Conservation (phyloP, 2,113 vertebrate genomes). For the Alosa alosa region DNA sequence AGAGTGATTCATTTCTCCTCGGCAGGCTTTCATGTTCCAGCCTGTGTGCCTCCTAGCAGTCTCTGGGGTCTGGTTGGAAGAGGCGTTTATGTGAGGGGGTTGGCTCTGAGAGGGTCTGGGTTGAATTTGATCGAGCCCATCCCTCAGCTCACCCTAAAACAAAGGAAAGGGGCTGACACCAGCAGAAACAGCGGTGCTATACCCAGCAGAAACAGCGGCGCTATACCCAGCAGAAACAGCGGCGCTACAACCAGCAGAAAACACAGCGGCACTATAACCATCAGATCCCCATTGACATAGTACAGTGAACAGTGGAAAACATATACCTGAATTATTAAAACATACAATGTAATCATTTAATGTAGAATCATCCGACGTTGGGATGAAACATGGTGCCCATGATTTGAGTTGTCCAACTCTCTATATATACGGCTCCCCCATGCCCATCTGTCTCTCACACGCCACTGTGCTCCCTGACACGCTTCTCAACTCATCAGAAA, state of each 20-base stretch:
- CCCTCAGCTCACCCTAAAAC: neutral
- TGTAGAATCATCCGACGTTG: too few species aligned
- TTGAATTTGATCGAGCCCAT: constrained; percentile 42
- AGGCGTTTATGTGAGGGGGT: constrained; percentile 13
- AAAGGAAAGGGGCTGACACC: constrained; percentile 33
- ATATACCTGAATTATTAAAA: too few species aligned
- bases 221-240: too few species aligned
- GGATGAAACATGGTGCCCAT: too few species aligned
- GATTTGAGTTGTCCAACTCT: too few species aligned
- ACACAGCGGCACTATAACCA: too few species aligned
- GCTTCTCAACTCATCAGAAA: neutral
- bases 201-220: too few species aligned
- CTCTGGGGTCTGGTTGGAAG: constrained; percentile 35
- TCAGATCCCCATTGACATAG: too few species aligned
- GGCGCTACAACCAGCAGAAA: too few species aligned
- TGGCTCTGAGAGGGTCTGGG: constrained; percentile 44
- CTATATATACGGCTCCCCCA: neutral
- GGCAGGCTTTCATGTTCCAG: constrained; percentile 49
- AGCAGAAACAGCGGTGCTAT: neutral
- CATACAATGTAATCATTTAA: too few species aligned
- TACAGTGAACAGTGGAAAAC: too few species aligned
- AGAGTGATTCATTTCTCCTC: constrained; percentile 49
- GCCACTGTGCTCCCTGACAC: neutral
- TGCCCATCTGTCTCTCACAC: constrained; percentile 2
- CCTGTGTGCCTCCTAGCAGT: constrained; percentile 42